Base-by-base conservation (phyloP, 2,113 vertebrate genomes). In the Oryzias javanicus region DNA sequence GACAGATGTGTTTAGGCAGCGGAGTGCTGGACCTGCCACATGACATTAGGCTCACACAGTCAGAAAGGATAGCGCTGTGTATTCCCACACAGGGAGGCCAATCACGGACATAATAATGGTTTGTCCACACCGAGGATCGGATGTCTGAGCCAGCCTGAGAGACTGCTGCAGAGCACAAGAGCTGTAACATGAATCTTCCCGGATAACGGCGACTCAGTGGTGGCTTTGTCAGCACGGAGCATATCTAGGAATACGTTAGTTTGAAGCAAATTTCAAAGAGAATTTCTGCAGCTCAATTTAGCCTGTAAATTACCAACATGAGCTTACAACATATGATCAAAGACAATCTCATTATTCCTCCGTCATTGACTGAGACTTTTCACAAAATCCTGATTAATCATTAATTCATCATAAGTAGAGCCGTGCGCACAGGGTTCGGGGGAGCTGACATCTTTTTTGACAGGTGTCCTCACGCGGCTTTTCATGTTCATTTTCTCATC, bases 1-100 rank as follows among this genome's bases (percentile, higher is more conserved):
- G 94, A 95, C 93, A 87, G 91, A 94, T 93, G 86, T 87, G 90
- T 92, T 93, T 93, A 92, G 94, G 94, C 94, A 94, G 92, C 70
- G 75, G 83, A 89, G 91, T 91, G 91, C 91, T 76, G 83, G 90
- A 89, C 62, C 88, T 91, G 94, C 91, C 93, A 92, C 16, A 79
- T 79, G 89, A 90, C 81, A 94, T 96, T 94, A 95, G 88, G 85
- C 88, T 96, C 93, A 93, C 87, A 83, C 88, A 88, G 91, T 88
- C 80, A 79, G 72, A 81, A 82, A 88, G 67, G 60, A 84, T 89
- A 90, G 87, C 72, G 81, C 85, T 68, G 87, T 82, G 91, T 92
- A 91, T 87, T 93, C 88, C 88, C 86, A 89, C 88, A 90, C 84
- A 65, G 80, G 74, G 56, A 79, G 73, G 0, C 67, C 92, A 92